These are phyloP conservation scores for Dryobota labecula DNA, from an alignment of 2,888 invertebrate species.

Conservation along the genomic window DNA sequence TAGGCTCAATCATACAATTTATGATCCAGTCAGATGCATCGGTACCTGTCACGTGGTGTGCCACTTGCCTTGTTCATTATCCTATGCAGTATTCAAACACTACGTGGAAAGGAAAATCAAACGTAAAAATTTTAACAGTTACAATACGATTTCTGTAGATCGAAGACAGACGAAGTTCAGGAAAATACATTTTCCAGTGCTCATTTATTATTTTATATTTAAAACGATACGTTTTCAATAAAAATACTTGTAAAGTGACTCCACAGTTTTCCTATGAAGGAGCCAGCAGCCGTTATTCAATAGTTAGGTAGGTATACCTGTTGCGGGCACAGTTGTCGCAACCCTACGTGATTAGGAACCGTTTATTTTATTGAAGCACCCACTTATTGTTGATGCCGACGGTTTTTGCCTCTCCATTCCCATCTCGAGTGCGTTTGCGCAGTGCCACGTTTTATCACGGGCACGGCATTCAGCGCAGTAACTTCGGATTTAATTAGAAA, in stretches of 20 bases:
- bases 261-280: constrained; percentile 56
- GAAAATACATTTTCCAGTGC: neutral
- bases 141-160: neutral
- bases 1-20: constrained; percentile 45
- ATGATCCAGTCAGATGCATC: constrained; percentile 20
- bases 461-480: constrained; percentile 72
- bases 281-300: constrained; percentile 61
- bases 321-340: constrained; percentile 66
- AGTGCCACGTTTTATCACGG: constrained; percentile 71
- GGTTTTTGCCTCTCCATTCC: constrained; percentile 76
- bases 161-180: neutral
- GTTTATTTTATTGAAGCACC: constrained; percentile 85
- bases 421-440: constrained; percentile 72
- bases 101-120: neutral
- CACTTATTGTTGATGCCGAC: constrained; percentile 76
- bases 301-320: constrained; percentile 59
- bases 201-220: neutral
- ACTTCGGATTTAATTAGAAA: constrained; percentile 77
- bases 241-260: constrained; percentile 38
- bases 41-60: neutral
- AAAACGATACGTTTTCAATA: no score
- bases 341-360: constrained; percentile 77
- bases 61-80: constrained; percentile 17
- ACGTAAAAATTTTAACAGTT: neutral
- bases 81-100: neutral